These are phyloP conservation scores for Tragopan temminckii DNA, from an alignment of 2,797 vertebrate species.

Conservation along the genomic window DNA sequence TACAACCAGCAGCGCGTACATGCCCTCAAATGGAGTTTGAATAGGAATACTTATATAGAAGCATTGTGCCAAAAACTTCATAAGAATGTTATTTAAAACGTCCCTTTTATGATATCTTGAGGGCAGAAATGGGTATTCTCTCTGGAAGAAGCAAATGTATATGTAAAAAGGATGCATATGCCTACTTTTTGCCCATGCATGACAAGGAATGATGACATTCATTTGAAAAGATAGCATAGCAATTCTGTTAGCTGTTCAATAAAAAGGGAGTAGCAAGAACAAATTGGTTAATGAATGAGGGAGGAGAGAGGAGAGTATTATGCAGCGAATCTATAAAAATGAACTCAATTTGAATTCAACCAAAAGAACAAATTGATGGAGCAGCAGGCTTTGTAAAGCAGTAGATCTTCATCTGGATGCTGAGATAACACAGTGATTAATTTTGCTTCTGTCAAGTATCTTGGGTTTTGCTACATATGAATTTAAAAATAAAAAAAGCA, in stretches of 20 bases:
- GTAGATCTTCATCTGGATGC: slow-evolving; percentile 52
- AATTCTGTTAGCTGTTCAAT: slow-evolving; percentile 29
- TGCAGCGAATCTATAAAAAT: slow-evolving; percentile 59
- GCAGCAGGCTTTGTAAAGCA: slow-evolving; percentile 54
- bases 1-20: not conserved
- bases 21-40: not conserved
- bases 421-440: slow-evolving; percentile 23
- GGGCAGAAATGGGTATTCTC: not conserved
- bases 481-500: slow-evolving; percentile 11
- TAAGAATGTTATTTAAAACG: slow-evolving; percentile 10
- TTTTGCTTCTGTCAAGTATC: slow-evolving; percentile 27
- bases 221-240: slow-evolving; percentile 21
- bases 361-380: slow-evolving; percentile 65
- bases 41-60: not conserved
- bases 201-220: slow-evolving; percentile 64
- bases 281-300: slow-evolving; percentile 62
- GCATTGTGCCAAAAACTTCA: not conserved
- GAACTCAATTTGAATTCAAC: slow-evolving; percentile 65
- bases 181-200: not conserved
- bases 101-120: not conserved
- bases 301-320: slow-evolving; percentile 43
- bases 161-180: not conserved
- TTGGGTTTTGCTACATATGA: slow-evolving; percentile 1
- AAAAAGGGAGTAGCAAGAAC: slow-evolving; percentile 40
- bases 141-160: not conserved